phyloP scores from a whole-genome alignment of 1,140 invertebrate genomes.

The Eufriesea mexicana region DNA sequence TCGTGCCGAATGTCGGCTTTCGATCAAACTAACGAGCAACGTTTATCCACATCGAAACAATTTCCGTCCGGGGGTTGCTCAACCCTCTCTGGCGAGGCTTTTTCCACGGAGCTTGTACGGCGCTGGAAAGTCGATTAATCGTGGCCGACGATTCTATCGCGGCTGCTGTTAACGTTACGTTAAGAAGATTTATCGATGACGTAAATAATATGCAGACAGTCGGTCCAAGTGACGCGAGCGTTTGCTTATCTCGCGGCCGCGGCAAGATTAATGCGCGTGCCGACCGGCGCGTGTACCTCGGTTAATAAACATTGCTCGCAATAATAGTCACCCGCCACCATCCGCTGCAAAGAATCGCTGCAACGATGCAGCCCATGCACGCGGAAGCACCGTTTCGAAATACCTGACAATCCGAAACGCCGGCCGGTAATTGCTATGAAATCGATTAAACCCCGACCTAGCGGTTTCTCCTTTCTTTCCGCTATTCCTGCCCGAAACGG shows the following conservation, averaged over 20 bases:
- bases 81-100: neutral
- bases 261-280: constrained; percentile 53
- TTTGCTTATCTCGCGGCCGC: constrained; percentile 54
- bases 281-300: constrained; percentile 23
- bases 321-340: constrained; percentile 49
- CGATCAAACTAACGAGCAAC: neutral
- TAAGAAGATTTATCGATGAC: constrained; percentile 57
- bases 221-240: constrained; percentile 55
- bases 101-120: neutral
- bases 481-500: too few species aligned
- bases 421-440: neutral
- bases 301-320: constrained; percentile 56
- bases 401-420: neutral
- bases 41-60: neutral
- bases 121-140: constrained; percentile 36
- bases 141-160: constrained; percentile 57
- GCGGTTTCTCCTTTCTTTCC: too few species aligned
- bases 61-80: neutral
- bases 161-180: constrained; percentile 46
- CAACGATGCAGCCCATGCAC: neutral
- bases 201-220: constrained; percentile 60
- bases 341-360: constrained; percentile 24
- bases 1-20: neutral
- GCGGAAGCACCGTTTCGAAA: constrained; percentile 32
- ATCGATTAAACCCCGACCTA: neutral